Evolutionary conservation across 2,797 vertebrate species (phyloP).

Genomic region (Salarias fasciatus): DNA sequence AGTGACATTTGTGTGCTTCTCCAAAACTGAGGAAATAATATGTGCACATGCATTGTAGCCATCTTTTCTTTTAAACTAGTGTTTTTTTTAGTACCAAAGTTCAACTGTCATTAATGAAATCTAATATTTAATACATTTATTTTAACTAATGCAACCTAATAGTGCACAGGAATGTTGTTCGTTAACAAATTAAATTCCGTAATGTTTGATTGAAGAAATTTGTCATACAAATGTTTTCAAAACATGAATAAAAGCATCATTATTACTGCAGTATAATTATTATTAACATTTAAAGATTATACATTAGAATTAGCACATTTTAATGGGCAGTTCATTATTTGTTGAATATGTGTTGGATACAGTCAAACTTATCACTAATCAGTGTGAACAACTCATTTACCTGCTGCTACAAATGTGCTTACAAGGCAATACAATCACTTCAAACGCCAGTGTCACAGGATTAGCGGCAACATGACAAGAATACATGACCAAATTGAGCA

Average conservation of each 20-base stretch:
- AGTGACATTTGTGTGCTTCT: constrained; percentile 74
- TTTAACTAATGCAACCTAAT: neutral
- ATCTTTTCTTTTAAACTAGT: constrained; percentile 16
- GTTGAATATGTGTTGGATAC: too few species aligned
- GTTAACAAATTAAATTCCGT: neutral
- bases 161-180: neutral
- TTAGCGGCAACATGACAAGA: constrained; percentile 44
- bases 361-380: too few species aligned
- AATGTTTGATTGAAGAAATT: neutral
- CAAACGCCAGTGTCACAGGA: constrained; percentile 9
- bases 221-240: neutral
- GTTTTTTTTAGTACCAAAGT: constrained; percentile 5
- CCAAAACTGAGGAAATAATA: constrained; percentile 65
- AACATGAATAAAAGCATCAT: neutral
- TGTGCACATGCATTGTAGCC: constrained; percentile 4
- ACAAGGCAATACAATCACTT: constrained; percentile 1
- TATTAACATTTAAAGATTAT: too few species aligned
- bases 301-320: too few species aligned
- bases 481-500: constrained; percentile 74
- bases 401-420: too few species aligned
- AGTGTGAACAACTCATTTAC: too few species aligned
- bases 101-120: neutral
- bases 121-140: too few species aligned
- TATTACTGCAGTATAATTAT: too few species aligned
- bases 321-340: too few species aligned